Evolutionary conservation across 1,140 invertebrate genomes (phyloP), one percentile per base, ranked within the genome.

Genomic region (Lepidurus apus): DNA sequence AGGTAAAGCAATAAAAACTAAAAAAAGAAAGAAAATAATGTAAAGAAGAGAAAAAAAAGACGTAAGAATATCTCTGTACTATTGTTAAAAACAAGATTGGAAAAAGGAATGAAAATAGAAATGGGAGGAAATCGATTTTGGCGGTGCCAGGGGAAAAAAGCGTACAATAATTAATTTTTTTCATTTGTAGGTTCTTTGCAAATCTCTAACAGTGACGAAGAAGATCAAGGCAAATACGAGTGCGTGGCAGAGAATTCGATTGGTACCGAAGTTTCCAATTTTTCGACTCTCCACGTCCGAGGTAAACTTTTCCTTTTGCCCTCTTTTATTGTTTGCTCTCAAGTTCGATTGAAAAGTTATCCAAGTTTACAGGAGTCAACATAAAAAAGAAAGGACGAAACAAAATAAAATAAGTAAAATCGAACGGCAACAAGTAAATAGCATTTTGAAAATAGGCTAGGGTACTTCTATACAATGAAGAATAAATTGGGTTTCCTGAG

Each of bases 201-300:
- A 87, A 98, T 98, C 81, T 90, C 91, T 79, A 91, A 92, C 83
- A 95, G 94, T 80, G 91, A 95, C 82, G 94, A 96, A 83, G 91
- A 91, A 82, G 95, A 97, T 85, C 92, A 95, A 83, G 95, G 94
- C 65, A 94, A 93, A 83, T 97, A 96, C 85, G 95, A 97, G 83
- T 98, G 95, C 85, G 93, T 97, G 10, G 95, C 95, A 0, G 93
- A 95, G 83, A 97, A 97, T 83, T 87, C 90, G 3, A 90, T 94
- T 77, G 97, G 97, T 44, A 96, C 95, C 0, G 94, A 96, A 84
- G 96, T 97, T 85, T 97, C 96, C 0, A 95, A 94, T 82, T 88
- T 91, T 6, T 88, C 88, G 10, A 91, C 91, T 82, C 89, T 99
- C 42, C 98, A 98, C 86, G 96, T 98, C 47, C 96, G 96, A 94